phyloP scores from a whole-genome alignment of 2,888 invertebrate species.

The Elmis aenea region DNA sequence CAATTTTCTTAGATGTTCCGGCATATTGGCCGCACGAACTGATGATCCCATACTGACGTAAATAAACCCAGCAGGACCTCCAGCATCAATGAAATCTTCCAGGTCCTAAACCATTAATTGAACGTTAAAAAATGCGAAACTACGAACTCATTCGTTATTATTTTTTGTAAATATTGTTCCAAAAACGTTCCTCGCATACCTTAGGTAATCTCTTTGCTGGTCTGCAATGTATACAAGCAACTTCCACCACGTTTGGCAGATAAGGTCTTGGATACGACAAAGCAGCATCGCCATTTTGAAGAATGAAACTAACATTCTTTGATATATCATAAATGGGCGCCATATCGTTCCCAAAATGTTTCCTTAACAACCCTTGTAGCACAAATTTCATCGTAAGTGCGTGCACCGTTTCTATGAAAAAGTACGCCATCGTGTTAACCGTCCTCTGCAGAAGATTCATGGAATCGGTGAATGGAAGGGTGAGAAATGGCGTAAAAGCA shows the following conservation, averaged over 20 bases:
- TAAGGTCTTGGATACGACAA: slow-evolving; percentile 74
- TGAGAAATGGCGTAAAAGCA: slow-evolving; percentile 66
- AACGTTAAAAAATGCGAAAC: no score
- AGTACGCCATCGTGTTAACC: slow-evolving; percentile 59
- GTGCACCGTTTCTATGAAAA: slow-evolving; percentile 57
- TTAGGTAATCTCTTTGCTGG: slow-evolving; percentile 63
- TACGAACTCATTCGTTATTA: no score
- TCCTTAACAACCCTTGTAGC: slow-evolving; percentile 56
- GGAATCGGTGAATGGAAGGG: slow-evolving; percentile 62
- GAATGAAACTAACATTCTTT: slow-evolving; percentile 70
- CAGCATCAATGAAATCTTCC: slow-evolving; percentile 65
- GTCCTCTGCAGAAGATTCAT: slow-evolving; percentile 65
- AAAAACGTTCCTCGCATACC: no score
- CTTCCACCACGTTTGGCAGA: slow-evolving; percentile 76
- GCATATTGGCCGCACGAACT: slow-evolving; percentile 76
- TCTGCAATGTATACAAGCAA: slow-evolving; percentile 79
- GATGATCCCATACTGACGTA: slow-evolving; percentile 85
- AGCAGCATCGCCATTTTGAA: slow-evolving; percentile 76
- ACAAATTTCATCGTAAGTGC: slow-evolving; percentile 49
- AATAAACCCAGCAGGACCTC: slow-evolving; percentile 66
- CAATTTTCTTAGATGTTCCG: slow-evolving; percentile 62
- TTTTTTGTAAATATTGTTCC: background rate
- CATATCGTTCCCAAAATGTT: slow-evolving; percentile 59
- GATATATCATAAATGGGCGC: slow-evolving; percentile 65
- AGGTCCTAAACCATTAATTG: slow-evolving; percentile 51